Base-by-base conservation (phyloP, 2,888 invertebrate species). In the Trichogramma evanescens region DNA sequence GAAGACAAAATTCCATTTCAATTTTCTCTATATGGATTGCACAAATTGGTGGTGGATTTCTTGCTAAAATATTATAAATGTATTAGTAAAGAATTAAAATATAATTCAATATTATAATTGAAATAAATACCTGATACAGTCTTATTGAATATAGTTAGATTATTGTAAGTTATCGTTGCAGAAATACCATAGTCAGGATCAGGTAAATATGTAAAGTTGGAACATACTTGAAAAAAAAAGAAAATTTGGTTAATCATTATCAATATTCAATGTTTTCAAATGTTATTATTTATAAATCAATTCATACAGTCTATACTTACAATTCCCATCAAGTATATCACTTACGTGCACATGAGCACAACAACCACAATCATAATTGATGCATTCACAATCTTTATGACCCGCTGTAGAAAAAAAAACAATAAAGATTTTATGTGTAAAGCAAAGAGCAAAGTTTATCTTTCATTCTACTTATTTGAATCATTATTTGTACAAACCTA, bases 31-130 rank as follows among this genome's bases (percentile, higher is more conserved):
- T 50, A 55, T 72, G 68, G n/a, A 72, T 70, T 10, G 70, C 52
- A 54, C 76, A 76, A 10, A 74, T 56, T 6, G 72, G 71, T n/a
- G 75, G 74, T 54, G 76, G 76, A 65, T 74, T 75, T 39, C 65
- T 67, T 4, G 67, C 75, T 74, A 45, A 6, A 65, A 65, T 46
- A 63, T 5, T 43, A 54, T 49, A 50, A 45, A 56, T 61, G 8
- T 13, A 45, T 51, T 44, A 51, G 13, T n/a, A 42, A 50, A 48
- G 38, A 58, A 45, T 42, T 41, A 41, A 39, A 6, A 40, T 58
- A 10, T 26, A 26, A 26, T 26, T 26, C 26, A 26, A 26, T 26
- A 26, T 26, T 2, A 26, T 26, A 2, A 13, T 56, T 39, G 42
- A 54, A 62, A n/a, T 46, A 55, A 46, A 66, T 64, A 75, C 74